Conservation (phyloP, 2,888 invertebrate genomes). For the Erebia epiphron region DNA sequence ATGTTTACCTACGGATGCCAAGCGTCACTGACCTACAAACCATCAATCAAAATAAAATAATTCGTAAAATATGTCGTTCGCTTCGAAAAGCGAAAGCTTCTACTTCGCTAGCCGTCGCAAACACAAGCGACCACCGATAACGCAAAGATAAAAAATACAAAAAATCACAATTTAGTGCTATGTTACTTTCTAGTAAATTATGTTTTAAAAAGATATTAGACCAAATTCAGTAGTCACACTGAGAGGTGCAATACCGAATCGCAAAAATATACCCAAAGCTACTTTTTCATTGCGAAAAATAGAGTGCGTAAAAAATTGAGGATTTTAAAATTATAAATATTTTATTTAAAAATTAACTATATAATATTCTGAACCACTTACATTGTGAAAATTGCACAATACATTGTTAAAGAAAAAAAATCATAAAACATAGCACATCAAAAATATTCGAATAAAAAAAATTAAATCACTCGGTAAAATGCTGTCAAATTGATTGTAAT, state of each 20-base stretch:
- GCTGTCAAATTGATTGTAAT: neutral
- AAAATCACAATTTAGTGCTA: conserved; percentile 13
- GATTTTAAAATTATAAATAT: too few species aligned
- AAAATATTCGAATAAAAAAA: neutral
- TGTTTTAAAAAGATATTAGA: conserved; percentile 19
- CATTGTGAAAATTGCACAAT: too few species aligned
- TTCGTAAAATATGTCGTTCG: conserved; percentile 26
- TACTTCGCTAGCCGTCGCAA: conserved; percentile 1
- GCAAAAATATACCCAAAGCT: neutral
- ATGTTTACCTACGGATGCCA: conserved; percentile 54
- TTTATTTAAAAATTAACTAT: too few species aligned
- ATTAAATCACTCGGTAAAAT: neutral
- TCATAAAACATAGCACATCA: neutral
- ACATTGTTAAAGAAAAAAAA: too few species aligned
- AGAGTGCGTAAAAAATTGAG: too few species aligned
- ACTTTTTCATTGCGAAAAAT: too few species aligned
- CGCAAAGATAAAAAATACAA: conserved; percentile 18
- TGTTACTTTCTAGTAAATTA: conserved; percentile 22
- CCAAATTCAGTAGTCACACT: neutral
- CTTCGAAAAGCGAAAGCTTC: conserved; percentile 38
- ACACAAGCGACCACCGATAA: conserved; percentile 23
- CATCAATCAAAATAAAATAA: conserved; percentile 48
- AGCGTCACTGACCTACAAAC: conserved; percentile 67
- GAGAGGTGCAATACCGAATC: conserved; percentile 1
- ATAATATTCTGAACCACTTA: too few species aligned